phyloP scores from a whole-genome alignment of 2,888 invertebrate species.

The Acholoe squamosa region DNA sequence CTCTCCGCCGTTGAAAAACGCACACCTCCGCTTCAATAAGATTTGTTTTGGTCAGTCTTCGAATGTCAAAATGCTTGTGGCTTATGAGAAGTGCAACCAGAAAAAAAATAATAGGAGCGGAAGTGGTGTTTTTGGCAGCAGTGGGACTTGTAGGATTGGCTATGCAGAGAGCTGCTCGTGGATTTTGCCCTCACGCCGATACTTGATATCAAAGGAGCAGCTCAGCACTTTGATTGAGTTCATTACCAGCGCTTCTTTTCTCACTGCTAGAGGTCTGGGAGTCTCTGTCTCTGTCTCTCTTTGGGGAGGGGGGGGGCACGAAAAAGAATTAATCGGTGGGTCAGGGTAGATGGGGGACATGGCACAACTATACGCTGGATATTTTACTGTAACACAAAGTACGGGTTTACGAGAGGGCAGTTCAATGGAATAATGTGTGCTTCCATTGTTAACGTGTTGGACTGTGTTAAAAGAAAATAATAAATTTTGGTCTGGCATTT shows the following conservation, averaged over 20 bases:
- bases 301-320: too few species aligned
- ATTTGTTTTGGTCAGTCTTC: conserved; percentile 5
- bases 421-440: too few species aligned
- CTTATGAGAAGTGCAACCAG: not conserved
- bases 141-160: not conserved
- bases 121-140: not conserved
- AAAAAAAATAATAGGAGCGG: not conserved
- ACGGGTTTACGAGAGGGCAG: too few species aligned
- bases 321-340: too few species aligned
- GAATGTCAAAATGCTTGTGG: conserved; percentile 19
- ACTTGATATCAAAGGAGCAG: not conserved
- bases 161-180: not conserved
- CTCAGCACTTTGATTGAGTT: not conserved
- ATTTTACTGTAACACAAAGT: too few species aligned
- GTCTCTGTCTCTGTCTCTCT: too few species aligned
- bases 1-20: not conserved
- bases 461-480: too few species aligned
- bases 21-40: conserved; percentile 14
- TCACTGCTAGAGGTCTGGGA: not conserved
- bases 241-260: conserved; percentile 21
- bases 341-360: too few species aligned
- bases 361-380: too few species aligned
- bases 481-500: too few species aligned
- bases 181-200: not conserved
- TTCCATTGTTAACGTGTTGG: too few species aligned